A percentile compares a stretch with the other conserved stretches of the same genome.
These are phyloP conservation scores for Drosophila trapezifrons DNA, from an alignment of 1,140 invertebrate genomes.

Conservation along the genomic window DNA sequence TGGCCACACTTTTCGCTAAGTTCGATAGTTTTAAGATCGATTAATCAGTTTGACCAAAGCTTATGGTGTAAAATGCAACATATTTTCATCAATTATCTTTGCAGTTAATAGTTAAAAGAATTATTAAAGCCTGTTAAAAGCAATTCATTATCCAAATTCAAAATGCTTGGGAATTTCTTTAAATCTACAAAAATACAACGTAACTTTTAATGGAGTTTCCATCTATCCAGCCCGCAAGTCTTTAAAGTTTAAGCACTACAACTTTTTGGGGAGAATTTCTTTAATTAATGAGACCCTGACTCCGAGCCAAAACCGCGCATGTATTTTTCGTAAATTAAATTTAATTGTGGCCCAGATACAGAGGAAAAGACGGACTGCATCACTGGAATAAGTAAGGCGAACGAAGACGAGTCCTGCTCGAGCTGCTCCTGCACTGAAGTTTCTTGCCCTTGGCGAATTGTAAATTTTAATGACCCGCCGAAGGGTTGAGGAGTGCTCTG, in stretches of 20 bases:
- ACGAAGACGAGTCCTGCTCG: constrained; percentile 4
- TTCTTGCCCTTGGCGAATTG: constrained; percentile 41
- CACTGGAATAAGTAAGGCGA: constrained; percentile 6
- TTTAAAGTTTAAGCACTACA: not conserved
- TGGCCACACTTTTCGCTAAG: too few species aligned
- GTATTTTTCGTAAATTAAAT: constrained; percentile 23
- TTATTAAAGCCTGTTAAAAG: too few species aligned
- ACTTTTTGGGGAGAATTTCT: not conserved
- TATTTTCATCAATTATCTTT: not conserved
- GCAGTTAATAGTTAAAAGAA: too few species aligned
- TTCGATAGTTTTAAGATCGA: too few species aligned
- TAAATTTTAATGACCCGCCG: constrained; percentile 62
- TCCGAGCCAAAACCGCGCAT: constrained; percentile 1
- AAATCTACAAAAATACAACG: too few species aligned
- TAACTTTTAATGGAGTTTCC: not conserved
- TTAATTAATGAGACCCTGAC: not conserved
- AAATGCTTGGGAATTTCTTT: too few species aligned
- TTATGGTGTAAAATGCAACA: not conserved
- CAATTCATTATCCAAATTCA: too few species aligned
- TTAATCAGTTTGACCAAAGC: too few species aligned
- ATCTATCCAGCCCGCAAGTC: not conserved
- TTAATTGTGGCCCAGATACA: constrained; percentile 32
- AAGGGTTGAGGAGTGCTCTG: constrained; percentile 31
- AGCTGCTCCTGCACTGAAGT: constrained; percentile 36
- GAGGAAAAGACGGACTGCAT: constrained; percentile 18